Evolutionary conservation across 2,113 vertebrate genomes (phyloP).

Genomic region (Callospermophilus lateralis): DNA sequence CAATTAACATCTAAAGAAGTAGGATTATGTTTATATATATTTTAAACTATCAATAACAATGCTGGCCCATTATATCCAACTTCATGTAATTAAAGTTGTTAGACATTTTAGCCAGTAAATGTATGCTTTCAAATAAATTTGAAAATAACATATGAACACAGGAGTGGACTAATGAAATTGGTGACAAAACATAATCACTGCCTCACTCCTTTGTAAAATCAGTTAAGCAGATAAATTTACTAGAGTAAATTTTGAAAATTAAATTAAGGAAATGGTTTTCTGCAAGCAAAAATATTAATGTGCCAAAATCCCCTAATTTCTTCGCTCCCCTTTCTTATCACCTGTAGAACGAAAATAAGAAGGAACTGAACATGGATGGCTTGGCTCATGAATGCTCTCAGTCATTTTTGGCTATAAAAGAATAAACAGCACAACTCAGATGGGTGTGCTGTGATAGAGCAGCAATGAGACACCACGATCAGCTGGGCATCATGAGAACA

Average conservation of each 20-base stretch:
- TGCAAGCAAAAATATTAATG: background rate
- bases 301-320: background rate
- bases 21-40: background rate
- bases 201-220: background rate
- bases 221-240: background rate
- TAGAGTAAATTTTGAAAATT: background rate
- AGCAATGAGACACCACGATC: background rate
- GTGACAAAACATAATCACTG: background rate
- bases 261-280: background rate
- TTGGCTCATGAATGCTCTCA: background rate
- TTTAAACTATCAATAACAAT: background rate
- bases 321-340: background rate
- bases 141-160: background rate
- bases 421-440: background rate
- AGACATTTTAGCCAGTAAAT: background rate
- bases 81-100: background rate
- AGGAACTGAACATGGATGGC: background rate
- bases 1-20: slow-evolving; percentile 30
- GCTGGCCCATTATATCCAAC: background rate
- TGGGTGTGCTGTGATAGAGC: background rate
- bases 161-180: background rate
- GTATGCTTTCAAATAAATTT: background rate
- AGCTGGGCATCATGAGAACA: background rate
- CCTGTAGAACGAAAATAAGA: background rate
- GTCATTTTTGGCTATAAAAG: background rate